Evolutionary conservation across 2,113 vertebrate species (phyloP).

Genomic region (Desmodus rotundus): DNA sequence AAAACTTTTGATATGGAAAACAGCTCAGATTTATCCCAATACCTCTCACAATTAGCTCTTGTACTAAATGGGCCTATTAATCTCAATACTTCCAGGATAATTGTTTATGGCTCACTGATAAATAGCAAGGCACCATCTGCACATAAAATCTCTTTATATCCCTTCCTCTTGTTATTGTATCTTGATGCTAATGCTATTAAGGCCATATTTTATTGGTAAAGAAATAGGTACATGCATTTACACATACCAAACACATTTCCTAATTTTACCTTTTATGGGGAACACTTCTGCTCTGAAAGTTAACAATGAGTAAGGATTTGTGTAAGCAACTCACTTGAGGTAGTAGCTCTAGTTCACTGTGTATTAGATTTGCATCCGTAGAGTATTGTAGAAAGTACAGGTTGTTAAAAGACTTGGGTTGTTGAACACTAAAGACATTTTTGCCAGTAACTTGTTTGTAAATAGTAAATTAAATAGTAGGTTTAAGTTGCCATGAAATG

Average conservation of each 20-base stretch:
- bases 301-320: neutral
- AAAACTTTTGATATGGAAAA: conserved; percentile 66
- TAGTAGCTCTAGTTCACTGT: neutral
- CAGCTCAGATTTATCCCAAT: conserved; percentile 60
- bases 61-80: conserved; percentile 67
- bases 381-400: neutral
- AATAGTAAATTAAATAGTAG: neutral
- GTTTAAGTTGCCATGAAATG: too few relatives aligned
- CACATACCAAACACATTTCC: neutral
- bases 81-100: conserved; percentile 70
- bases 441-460: neutral
- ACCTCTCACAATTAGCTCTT: conserved; percentile 63
- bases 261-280: neutral
- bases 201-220: neutral
- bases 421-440: neutral
- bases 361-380: neutral
- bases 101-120: conserved; percentile 62
- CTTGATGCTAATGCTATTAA: conserved; percentile 21
- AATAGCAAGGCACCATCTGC: conserved; percentile 70
- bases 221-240: neutral
- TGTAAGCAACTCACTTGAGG: neutral
- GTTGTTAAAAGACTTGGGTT: neutral
- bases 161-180: conserved; percentile 27
- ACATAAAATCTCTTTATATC: conserved; percentile 49
- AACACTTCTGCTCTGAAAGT: neutral